Conservation (phyloP, 2,797 vertebrate species). For the Dryobates pubescens region DNA sequence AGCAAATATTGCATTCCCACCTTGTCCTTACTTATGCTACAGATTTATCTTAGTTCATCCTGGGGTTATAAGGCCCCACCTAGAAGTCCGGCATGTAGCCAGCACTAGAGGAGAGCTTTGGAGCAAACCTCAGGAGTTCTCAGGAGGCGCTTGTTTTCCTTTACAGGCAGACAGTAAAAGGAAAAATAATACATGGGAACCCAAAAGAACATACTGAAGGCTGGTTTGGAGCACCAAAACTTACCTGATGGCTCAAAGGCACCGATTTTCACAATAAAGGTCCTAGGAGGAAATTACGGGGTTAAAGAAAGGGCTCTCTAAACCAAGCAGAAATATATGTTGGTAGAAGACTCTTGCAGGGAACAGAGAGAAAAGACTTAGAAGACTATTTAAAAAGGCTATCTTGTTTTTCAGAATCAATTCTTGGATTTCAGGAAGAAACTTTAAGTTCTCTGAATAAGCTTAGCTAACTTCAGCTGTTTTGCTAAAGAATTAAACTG, state of each 20-base stretch:
- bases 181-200: slow-evolving; percentile 21
- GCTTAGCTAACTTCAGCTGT: background rate
- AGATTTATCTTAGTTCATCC: slow-evolving; percentile 68
- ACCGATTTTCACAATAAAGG: background rate
- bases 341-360: background rate
- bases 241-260: background rate
- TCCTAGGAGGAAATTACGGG: background rate
- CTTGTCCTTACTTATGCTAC: background rate
- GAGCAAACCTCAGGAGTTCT: slow-evolving; percentile 59
- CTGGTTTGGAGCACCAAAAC: background rate
- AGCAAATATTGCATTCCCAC: background rate
- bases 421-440: background rate
- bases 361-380: background rate
- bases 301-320: background rate
- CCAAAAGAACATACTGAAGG: background rate
- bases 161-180: slow-evolving; percentile 33
- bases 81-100: slow-evolving; percentile 65
- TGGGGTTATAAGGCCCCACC: slow-evolving; percentile 44
- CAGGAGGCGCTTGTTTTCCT: slow-evolving; percentile 67
- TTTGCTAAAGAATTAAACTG: background rate
- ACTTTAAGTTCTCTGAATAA: background rate
- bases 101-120: slow-evolving; percentile 35
- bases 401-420: background rate
- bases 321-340: background rate
- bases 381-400: background rate